Percentiles rank a stretch among this genome's conserved stretches.
phyloP scores from a whole-genome alignment of 2,113 vertebrate species.

The Neopipo cinnamomea region DNA sequence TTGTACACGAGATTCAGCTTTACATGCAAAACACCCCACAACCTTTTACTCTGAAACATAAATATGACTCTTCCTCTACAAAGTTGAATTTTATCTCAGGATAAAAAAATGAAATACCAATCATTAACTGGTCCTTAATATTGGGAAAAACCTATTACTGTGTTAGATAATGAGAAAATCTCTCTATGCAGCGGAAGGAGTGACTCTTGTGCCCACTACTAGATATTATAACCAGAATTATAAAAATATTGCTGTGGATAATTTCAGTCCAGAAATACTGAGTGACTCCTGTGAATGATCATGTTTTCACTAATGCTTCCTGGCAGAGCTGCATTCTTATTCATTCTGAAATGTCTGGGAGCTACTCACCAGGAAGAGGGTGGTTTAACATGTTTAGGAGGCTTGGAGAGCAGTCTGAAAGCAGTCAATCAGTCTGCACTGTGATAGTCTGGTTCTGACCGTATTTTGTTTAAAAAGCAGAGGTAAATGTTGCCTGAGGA shows the following conservation, averaged over 20 bases:
- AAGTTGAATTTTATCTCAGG: not conserved
- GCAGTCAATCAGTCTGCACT: conserved; percentile 37
- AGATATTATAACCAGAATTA: not conserved
- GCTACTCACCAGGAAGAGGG: not conserved
- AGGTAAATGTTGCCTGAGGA: conserved; percentile 31
- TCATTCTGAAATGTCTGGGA: not conserved
- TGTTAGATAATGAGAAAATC: not conserved
- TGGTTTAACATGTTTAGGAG: not conserved
- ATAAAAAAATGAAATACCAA: not conserved
- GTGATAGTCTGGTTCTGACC: not conserved
- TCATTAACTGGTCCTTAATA: not conserved
- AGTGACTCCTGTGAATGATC: not conserved
- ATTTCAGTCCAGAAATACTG: conserved; percentile 6
- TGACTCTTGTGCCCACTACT: not conserved
- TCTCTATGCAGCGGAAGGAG: not conserved
- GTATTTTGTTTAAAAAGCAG: conserved; percentile 33
- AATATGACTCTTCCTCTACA: not conserved
- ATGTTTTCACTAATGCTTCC: conserved; percentile 11
- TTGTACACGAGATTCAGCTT: not conserved
- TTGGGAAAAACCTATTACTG: not conserved
- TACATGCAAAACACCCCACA: not conserved
- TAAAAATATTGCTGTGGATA: not conserved
- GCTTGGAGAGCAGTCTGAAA: conserved; percentile 30
- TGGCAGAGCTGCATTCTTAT: conserved; percentile 14
- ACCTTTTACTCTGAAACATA: not conserved